Evolutionary conservation across 2,888 invertebrate genomes (phyloP), one percentile per base, ranked within the genome.

Genomic region (Orgyia antiqua): DNA sequence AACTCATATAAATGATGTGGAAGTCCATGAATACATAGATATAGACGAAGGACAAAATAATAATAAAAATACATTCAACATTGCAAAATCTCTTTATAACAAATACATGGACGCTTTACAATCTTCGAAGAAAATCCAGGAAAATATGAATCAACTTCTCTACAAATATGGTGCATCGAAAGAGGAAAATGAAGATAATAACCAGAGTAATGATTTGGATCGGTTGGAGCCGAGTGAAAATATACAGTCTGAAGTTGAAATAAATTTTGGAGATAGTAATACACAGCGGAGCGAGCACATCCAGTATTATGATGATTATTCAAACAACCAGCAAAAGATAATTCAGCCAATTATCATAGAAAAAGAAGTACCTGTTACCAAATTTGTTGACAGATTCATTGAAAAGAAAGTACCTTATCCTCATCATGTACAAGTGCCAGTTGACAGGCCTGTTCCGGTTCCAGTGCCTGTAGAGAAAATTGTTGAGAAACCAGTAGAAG

Each of bases 401-500:
- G 80, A 84, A 31, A 82, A 86, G 60, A 68, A 76, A 57, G 68
- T 88, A 38, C 72, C 75, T 39, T 68, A 86, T 56, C 68, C 87
- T 25, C 68, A 82, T 29, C 66, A 78, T 9, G 69, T 72, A 7
- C 68, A 76, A 39, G 68, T 82, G 1, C 58, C 72, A 39, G 67
- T 78, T 1, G 79, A 84, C 26, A 79, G 88, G 25, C 83, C 78
- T 1, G 72, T 87, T 1, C 72, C 82, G 2, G 67, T 77, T 1
- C 69, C 79, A 0, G 79, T 88, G 0, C 72, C 72, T n/a, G 70
- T 71, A 20, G 89, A 90, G 36, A 88, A 83, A 39, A 66, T 87
- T 3, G 72, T 89, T 1, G 88, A 89, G 45, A 88, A 83, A 56
- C 88, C 89, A 1, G 67, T 86, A 1, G 83, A 87, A 61, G 71